Percentiles rank a stretch among this genome's conserved stretches.
phyloP scores from a whole-genome alignment of 2,797 vertebrate species.

The Pelobates cultripes region DNA sequence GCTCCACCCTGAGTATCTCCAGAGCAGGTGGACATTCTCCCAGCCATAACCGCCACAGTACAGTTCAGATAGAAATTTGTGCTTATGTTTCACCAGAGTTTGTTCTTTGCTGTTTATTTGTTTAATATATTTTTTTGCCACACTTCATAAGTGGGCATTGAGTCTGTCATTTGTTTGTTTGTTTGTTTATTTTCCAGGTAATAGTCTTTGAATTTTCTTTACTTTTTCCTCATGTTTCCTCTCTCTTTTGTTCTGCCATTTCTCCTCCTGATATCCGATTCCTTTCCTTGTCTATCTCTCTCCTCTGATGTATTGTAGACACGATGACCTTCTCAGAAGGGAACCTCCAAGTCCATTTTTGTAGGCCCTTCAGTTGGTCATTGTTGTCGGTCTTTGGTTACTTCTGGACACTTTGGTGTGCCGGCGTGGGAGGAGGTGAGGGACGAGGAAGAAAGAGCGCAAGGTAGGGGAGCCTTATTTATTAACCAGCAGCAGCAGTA shows the following conservation, averaged over 20 bases:
- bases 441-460: constrained; percentile 62
- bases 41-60: constrained; percentile 60
- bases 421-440: constrained; percentile 70
- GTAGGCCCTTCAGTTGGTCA: constrained; percentile 63
- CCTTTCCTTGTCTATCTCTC: constrained; percentile 42
- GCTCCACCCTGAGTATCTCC: constrained; percentile 37
- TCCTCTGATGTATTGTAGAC: constrained; percentile 60
- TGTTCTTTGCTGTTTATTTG: constrained; percentile 14
- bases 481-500: constrained; percentile 59
- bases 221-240: constrained; percentile 45
- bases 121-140: neutral
- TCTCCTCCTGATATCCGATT: neutral
- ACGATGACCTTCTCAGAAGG: constrained; percentile 65
- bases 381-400: constrained; percentile 81
- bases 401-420: constrained; percentile 81
- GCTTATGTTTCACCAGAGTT: constrained; percentile 49
- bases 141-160: constrained; percentile 9
- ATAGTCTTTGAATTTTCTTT: constrained; percentile 16
- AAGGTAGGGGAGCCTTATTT: constrained; percentile 65
- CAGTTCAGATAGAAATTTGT: constrained; percentile 46
- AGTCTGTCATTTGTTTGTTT: neutral
- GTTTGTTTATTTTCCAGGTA: constrained; percentile 51
- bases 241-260: neutral
- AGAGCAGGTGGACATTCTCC: constrained; percentile 48
- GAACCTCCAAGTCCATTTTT: constrained; percentile 64